Evolutionary conservation across 2,888 invertebrate genomes (phyloP), one percentile per base, ranked within the genome.

Genomic region (Andrena minutula): DNA sequence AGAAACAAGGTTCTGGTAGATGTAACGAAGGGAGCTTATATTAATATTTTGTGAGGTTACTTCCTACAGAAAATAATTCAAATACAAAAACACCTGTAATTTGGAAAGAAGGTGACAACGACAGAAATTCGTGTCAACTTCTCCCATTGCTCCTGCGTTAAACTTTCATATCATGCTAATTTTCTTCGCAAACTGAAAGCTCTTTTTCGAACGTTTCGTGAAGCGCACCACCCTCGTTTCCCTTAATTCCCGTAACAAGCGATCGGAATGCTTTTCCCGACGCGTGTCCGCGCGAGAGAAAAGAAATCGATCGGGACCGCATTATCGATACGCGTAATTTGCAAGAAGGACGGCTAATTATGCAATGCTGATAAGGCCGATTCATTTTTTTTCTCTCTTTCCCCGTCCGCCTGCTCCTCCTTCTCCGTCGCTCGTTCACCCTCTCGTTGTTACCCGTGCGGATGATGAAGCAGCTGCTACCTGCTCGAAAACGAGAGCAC

Each of bases 401-500:
- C 41, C 47, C 12, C 53, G 26, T 41, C 60, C 12, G 30, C 23
- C 28, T 16, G 16, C 64, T 49, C 53, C 7, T 26, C 47, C 23
- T 51, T 23, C 16, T 63, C 41, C 20, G 23, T 63, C 23, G 5
- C 28, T 26, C 12, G 35, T 26, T 16, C 26, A 32, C 12, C 20
- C 12, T 0, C 10, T 8, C 60, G 7, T 26, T 68, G 35, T 47
- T 51, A 41, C 16, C 20, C 66, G 35, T n/a, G 56, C 66, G 68
- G 60, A 83, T 74, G 87, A 83, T 76, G 79, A 78, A 75, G 87
- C 87, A 88, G 88, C 88, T 88, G 88, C 82, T 79, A 81, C 79
- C 78, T 68, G 73, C 32, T 56, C 75, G 75, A 32, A 73, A 79
- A 79, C 74, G 69, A 87, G 82, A 72, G 78, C 73, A 75, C 69